Evolutionary conservation across 2,888 invertebrate genomes (phyloP), one percentile per base, ranked within the genome.

Genomic region (Chrysopilus asiliformis): DNA sequence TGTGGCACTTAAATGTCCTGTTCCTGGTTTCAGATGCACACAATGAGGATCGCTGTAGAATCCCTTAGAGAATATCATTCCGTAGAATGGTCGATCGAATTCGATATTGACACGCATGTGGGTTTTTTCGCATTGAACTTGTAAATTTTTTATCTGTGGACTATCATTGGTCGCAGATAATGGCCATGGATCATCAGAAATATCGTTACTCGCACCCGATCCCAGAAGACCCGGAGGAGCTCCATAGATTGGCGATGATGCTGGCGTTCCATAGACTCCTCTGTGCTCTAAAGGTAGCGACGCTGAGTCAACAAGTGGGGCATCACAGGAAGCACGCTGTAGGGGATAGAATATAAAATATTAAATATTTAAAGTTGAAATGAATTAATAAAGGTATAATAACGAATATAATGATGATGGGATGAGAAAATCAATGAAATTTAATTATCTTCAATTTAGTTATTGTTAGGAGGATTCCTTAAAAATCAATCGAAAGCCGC

Each of bases 71-170:
- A 91, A 91, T 56, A 91, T 90, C 84, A 91, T 89, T 19, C 91
- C 91, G 59, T 90, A 89, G 67, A 91, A 91, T 10, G 91, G 90
- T 32, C 90, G 73, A 60, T 91, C 91, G 65, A 91, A 93, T 61
- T 90, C 90, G 52, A 93, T 86, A 62, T 89, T 89, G 38, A 91
- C 91, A 35, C 90, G 72, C 90, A 91, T 91, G 59, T 89, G 86
- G 32, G 90, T 89, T 64, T 91, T 91, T 64, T 91, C 91, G 64
- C 91, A 91, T 60, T 91, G 90, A 47, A 91, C 91, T 68, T 90
- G 87, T 44, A 89, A 67, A 55, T 87, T 85, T 65, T 90, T 90
- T 53, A 91, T 90, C 64, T 89, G 86, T 1, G 90, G 90, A 65
- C 87, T 87, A 56, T 91, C 90, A 37, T 63, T 62, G 14, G 87